phyloP scores from a whole-genome alignment of 2,888 invertebrate species.

The Agonum fuliginosum region DNA sequence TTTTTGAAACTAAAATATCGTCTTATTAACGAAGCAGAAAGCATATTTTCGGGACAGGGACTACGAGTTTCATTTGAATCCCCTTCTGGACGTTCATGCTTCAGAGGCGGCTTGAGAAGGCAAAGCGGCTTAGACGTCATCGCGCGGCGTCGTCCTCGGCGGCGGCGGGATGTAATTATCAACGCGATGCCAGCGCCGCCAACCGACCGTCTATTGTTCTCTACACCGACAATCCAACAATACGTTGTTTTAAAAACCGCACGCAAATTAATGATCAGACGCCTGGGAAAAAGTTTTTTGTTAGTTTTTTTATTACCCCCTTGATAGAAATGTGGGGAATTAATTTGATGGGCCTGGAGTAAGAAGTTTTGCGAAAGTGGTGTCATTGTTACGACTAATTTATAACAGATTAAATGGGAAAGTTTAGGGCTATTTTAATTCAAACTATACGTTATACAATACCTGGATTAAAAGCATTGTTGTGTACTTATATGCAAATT shows the following conservation, averaged over 20 bases:
- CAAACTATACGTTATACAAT: no score
- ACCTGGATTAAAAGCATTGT: no score
- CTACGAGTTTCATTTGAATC: no score
- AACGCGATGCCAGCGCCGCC: constrained; percentile 33
- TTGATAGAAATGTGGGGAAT: constrained; percentile 32
- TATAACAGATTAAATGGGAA: not conserved
- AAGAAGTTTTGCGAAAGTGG: constrained; percentile 27
- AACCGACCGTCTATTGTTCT: constrained; percentile 33
- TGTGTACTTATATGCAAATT: no score
- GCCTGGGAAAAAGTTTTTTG: constrained; percentile 36
- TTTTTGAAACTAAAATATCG: no score
- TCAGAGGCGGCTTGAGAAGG: not conserved
- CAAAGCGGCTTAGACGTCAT: constrained; percentile 51
- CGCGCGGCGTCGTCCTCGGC: no score
- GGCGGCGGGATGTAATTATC: constrained; percentile 46
- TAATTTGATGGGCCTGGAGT: constrained; percentile 4
- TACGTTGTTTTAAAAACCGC: constrained; percentile 44
- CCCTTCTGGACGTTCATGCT: not conserved
- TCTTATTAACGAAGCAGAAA: no score
- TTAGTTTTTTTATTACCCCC: constrained; percentile 14
- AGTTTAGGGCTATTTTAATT: not conserved
- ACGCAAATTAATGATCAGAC: constrained; percentile 36
- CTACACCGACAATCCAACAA: constrained; percentile 30
- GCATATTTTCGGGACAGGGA: no score
- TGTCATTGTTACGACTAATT: constrained; percentile 12